Base-by-base conservation (phyloP, 2,797 vertebrate genomes). In the Buphagus erythrorhynchus region DNA sequence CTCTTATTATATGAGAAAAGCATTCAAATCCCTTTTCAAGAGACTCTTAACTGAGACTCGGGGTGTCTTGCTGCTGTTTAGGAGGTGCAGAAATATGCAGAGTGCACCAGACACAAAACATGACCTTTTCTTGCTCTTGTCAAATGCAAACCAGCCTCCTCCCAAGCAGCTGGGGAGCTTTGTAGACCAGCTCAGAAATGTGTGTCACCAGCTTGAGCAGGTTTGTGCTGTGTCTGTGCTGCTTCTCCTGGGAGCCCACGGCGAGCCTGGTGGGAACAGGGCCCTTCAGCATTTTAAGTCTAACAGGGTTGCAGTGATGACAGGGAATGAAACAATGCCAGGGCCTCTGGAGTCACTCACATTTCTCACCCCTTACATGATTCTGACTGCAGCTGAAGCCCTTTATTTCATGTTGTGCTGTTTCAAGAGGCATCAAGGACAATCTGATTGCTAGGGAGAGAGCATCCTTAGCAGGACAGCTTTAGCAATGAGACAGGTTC, bases 11-110 rank as follows among this genome's bases (percentile, higher is more conserved):
- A 31, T 35, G 74, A 73, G 61, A 71, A 91, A 81, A 87, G 2
- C 58, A 88, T 84, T 91, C 54, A 88, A 87, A 87, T 63, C 16
- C 20, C 46, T 83, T 91, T 95, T 75, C 61, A 81, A 57, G 40
- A 68, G 22, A 63, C 43, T 69, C 8, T 10, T 33, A 74, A 86
- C 16, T 81, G 57, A 86, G 55, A 40, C 43, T 58, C 43, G 36
- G 0, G 0, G 19, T 61, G 59, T 31, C 71, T 87, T 87, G 29
- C 49, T 77, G 33, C 43, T 52, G 9, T 62, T 80, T 71, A 63
- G 75, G 75, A 91, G 72, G 35, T 65, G 63, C 52, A 92, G 46
- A 93, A 65, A 80, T 67, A 85, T 12, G 59, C 78, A 52, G 65
- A 96, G 33, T 45, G 40, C 61, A 57, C n/a, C 54, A 83, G 69